phyloP scores from a whole-genome alignment of 53 echinoderm and acorn worm genomes.

The Antedon mediterranea region DNA sequence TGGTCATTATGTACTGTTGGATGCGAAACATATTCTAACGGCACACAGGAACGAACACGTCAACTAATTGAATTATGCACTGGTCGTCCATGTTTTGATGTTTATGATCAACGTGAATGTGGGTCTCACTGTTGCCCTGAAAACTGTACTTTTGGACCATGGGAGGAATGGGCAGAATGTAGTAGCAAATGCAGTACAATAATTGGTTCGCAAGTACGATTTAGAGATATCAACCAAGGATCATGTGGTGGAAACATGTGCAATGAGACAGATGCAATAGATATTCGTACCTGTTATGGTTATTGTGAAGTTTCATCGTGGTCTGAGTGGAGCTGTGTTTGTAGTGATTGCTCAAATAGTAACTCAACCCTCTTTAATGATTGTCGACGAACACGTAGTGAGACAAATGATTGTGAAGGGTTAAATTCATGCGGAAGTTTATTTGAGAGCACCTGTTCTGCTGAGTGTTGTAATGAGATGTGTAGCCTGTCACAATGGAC shows the following conservation, averaged over 20 bases:
- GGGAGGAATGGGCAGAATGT: background rate
- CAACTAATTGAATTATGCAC: background rate
- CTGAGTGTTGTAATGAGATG: background rate
- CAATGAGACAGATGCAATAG: background rate
- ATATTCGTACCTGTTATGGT: background rate
- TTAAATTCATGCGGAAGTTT: background rate
- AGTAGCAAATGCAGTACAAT: background rate
- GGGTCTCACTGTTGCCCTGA: background rate
- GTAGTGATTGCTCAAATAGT: background rate
- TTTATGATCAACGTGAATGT: background rate
- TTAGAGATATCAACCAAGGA: background rate
- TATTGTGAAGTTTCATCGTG: background rate
- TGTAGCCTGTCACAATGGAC: background rate
- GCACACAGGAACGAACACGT: background rate
- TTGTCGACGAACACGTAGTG: background rate
- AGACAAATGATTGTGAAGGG: background rate
- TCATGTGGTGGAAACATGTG: background rate
- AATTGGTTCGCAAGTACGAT: background rate
- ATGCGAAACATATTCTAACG: background rate
- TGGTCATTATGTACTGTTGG: background rate
- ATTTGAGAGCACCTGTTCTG: background rate
- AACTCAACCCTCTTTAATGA: background rate
- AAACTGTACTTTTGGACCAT: background rate
- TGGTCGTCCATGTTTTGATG: background rate
- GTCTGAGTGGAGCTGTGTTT: background rate